Evolutionary conservation across 2,888 invertebrate species (phyloP).

Genomic region (Lithodes maja): DNA sequence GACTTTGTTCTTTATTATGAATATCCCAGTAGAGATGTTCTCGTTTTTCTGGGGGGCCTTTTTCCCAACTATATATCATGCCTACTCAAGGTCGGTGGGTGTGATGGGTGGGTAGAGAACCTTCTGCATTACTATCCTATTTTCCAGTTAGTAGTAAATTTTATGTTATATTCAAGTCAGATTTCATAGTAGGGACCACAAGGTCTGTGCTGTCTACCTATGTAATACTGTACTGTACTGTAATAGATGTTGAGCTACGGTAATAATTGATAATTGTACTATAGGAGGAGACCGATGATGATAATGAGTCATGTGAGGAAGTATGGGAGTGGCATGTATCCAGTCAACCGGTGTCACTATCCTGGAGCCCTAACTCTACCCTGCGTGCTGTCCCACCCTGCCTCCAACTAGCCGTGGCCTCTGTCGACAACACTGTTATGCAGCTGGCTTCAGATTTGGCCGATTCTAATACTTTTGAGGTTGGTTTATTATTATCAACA

Average conservation of each 20-base stretch:
- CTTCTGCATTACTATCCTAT: too few relatives aligned
- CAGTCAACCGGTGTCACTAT: conserved; percentile 58
- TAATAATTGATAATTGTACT: neutral
- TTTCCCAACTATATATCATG: too few relatives aligned
- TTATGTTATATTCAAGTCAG: too few relatives aligned
- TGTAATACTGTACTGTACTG: neutral
- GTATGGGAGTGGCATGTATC: conserved; percentile 67
- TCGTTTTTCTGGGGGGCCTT: too few relatives aligned
- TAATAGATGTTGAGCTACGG: neutral
- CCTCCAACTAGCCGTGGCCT: conserved; percentile 60
- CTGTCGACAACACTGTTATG: conserved; percentile 53
- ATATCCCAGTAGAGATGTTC: too few relatives aligned
- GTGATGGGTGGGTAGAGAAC: too few relatives aligned
- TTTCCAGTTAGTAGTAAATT: too few relatives aligned
- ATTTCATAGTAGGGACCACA: too few relatives aligned
- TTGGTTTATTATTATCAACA: neutral
- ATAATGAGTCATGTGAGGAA: conserved; percentile 44
- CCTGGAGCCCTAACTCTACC: conserved; percentile 68
- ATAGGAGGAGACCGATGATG: conserved; percentile 60
- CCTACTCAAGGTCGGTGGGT: too few relatives aligned
- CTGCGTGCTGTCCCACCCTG: conserved; percentile 46
- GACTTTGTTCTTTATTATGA: too few relatives aligned
- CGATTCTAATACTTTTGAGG: conserved; percentile 52
- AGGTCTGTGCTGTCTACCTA: neutral
- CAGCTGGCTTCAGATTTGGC: conserved; percentile 63